phyloP scores from a whole-genome alignment of 2,888 invertebrate genomes.

The Ormyrus rosae region DNA sequence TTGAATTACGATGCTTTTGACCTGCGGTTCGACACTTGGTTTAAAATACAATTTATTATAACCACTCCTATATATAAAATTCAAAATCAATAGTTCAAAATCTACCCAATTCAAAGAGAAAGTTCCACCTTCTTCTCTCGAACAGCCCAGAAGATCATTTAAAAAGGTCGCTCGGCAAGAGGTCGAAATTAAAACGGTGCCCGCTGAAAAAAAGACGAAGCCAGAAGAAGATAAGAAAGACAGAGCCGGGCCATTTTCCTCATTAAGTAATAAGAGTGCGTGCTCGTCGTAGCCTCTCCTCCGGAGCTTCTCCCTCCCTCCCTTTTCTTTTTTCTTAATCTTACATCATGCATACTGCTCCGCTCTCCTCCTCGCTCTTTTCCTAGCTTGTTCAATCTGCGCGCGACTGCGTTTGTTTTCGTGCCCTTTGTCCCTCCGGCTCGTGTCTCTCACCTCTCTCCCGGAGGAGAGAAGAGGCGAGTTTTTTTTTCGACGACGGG shows the following conservation, averaged over 20 bases:
- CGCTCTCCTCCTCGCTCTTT: not conserved
- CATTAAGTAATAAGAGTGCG: conserved; percentile 49
- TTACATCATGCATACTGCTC: conserved; percentile 11
- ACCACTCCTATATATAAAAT: too few species aligned
- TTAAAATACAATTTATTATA: too few species aligned
- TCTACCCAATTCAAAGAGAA: too few species aligned
- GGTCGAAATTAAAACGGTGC: conserved; percentile 15
- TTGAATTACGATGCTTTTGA: too few species aligned
- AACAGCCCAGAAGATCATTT: not conserved
- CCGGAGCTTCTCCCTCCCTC: not conserved
- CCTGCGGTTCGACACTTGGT: too few species aligned
- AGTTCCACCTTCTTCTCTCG: not conserved
- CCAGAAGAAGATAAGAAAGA: not conserved
- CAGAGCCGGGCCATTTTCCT: conserved; percentile 29
- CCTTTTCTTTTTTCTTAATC: conserved; percentile 9
- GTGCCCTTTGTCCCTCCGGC: not conserved
- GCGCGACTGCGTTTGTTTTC: conserved; percentile 11
- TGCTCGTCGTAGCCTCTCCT: conserved; percentile 26
- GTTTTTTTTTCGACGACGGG: not conserved
- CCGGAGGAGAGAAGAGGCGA: not conserved
- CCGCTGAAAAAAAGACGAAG: not conserved
- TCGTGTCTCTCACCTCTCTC: not conserved
- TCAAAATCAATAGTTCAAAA: too few species aligned
- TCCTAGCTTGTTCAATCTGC: conserved; percentile 15
- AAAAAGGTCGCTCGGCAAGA: not conserved